These are phyloP conservation scores for Aphaenogaster ashmeadi DNA, from an alignment of 1,140 invertebrate genomes.

Conservation along the genomic window DNA sequence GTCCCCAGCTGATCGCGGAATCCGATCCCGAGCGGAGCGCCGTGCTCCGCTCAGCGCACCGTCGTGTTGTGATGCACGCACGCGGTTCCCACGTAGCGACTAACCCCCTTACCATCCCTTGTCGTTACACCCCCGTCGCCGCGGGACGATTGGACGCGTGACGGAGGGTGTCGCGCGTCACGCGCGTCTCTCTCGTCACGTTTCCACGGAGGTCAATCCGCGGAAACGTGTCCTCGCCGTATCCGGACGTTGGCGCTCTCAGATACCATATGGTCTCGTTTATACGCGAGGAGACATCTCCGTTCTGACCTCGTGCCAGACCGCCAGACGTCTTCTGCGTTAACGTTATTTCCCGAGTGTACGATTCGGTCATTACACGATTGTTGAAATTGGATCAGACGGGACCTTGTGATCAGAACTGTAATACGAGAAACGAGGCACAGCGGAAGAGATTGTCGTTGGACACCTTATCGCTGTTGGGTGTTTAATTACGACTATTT, in stretches of 20 bases:
- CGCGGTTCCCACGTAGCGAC: not conserved
- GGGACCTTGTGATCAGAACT: not conserved
- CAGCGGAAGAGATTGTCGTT: not conserved
- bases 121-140: not conserved
- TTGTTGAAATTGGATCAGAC: not conserved
- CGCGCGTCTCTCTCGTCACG: not conserved
- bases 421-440: not conserved
- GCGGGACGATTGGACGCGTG: not conserved
- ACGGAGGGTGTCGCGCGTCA: not conserved
- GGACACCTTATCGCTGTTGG: not conserved
- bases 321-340: no score
- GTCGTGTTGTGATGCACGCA: slow-evolving; percentile 20
- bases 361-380: not conserved
- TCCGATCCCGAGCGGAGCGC: not conserved
- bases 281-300: no score
- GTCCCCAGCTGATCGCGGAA: slow-evolving; percentile 17
- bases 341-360: not conserved
- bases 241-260: not conserved
- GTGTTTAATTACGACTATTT: not conserved
- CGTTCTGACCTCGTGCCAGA: not conserved
- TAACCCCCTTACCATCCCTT: slow-evolving; percentile 1
- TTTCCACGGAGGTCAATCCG: not conserved
- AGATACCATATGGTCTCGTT: slow-evolving; percentile 49
- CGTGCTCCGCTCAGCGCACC: not conserved
- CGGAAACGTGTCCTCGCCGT: not conserved